Base-by-base conservation (phyloP, 2,888 invertebrate genomes). In the Cartodere bifasciata region DNA sequence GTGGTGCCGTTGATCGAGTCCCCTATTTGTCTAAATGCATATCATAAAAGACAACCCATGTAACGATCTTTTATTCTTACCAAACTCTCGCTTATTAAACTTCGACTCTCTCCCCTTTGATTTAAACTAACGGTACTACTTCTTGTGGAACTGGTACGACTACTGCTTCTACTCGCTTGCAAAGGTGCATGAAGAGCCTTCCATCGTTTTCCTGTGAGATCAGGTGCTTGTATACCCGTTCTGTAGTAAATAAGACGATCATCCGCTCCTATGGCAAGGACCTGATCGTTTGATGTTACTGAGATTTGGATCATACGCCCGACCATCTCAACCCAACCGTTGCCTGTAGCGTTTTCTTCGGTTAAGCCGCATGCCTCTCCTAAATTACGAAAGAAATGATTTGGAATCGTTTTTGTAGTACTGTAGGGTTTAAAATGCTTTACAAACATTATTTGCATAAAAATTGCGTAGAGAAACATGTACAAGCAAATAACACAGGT, bases 131-230 rank as follows among this genome's bases (percentile, higher is more conserved):
- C n/a, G n/a, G n/a, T n/a, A n/a, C n/a, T n/a, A n/a, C 29, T n/a
- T n/a, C 55, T 48, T 39, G 48, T 53, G 21, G 60, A 65, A 54
- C 83, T 84, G 29, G 82, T 75, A 41, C 74, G 77, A 55, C 84
- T 84, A 41, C 83, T 83, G 27, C 85, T 80, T 41, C 86, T 69
- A 55, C 85, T 85, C 24, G 85, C 65, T 60, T 86, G 85, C 61
- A 84, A 70, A 26, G 83, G 79, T 13, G 81, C 82, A 50, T 81
- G 80, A 12, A 87, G 65, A 42, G 73, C 67, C 39, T 77, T 72
- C 91, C 91, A 91, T 43, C 84, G 75, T 56, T 87, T 86, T 1
- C 91, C 91, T 11, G 86, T 85, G 39, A 82, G 66, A 60, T 85
- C 83, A 4, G 75, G 68, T 7, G 70, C 59, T 14, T 72, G 73